phyloP scores from a whole-genome alignment of 2,888 invertebrate species.

The Rhagium mordax region DNA sequence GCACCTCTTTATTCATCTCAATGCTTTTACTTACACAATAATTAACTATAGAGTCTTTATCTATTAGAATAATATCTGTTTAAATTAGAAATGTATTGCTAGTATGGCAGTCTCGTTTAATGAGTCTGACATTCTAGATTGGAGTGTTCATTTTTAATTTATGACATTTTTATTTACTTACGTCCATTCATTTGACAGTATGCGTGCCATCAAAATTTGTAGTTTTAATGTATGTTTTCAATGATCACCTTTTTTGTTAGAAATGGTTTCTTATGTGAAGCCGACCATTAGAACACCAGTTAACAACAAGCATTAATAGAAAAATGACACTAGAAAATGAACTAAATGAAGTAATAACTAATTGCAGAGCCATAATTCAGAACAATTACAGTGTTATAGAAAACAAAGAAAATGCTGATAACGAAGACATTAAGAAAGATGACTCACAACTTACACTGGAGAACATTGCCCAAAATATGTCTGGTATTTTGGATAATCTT shows the following conservation, averaged over 20 bases:
- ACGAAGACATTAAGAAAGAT: background rate
- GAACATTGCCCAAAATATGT: conserved; percentile 51
- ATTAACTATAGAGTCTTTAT: too few relatives aligned
- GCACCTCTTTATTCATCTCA: too few relatives aligned
- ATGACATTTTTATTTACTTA: conserved; percentile 14
- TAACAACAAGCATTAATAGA: background rate
- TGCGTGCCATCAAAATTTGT: conserved; percentile 22
- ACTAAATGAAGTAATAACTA: conserved; percentile 20
- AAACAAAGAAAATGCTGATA: background rate
- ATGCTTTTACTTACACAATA: too few relatives aligned
- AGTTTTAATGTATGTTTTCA: conserved; percentile 24
- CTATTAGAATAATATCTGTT: too few relatives aligned
- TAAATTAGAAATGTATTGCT: too few relatives aligned
- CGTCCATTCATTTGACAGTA: conserved; percentile 27
- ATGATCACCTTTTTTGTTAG: conserved; percentile 22
- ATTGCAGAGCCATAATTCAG: conserved; percentile 6
- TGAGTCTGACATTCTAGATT: background rate
- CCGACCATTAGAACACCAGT: background rate
- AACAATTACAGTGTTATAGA: conserved; percentile 5
- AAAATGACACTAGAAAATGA: background rate
- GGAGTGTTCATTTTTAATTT: background rate
- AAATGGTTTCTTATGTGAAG: conserved; percentile 22
- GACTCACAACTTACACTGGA: conserved; percentile 22
- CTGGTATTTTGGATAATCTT: conserved; percentile 37
- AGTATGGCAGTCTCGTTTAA: too few relatives aligned